Evolutionary conservation across 2,797 vertebrate species (phyloP).

Genomic region (Coracias cyanogaster): DNA sequence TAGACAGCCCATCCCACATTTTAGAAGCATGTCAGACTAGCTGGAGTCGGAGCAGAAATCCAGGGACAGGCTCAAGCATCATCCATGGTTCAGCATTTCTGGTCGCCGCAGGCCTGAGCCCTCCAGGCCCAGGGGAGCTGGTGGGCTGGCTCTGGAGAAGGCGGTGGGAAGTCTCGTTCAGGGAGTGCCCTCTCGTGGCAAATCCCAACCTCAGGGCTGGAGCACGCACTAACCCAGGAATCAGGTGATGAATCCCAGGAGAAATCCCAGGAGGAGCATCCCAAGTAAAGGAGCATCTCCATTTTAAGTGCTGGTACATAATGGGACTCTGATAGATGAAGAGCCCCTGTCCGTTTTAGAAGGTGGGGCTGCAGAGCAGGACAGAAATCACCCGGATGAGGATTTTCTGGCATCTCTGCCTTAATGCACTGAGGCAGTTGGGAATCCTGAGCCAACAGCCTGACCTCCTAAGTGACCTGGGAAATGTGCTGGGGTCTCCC

Average conservation of each 20-base stretch:
- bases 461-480: neutral
- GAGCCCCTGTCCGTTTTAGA: neutral
- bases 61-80: neutral
- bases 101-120: neutral
- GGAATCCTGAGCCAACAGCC: fast-evolving
- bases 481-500: neutral
- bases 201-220: neutral
- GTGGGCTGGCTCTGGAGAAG: neutral
- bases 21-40: neutral
- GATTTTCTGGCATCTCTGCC: neutral
- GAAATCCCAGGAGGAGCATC: neutral
- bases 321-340: neutral
- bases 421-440: neutral
- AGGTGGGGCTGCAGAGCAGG: neutral
- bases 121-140: neutral
- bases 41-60: neutral
- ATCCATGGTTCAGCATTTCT: neutral
- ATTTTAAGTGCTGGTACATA: neutral
- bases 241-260: neutral
- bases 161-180: neutral
- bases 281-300: neutral
- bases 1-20: neutral
- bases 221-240: fast-evolving
- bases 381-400: neutral
- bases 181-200: conserved; percentile 61